Evolutionary conservation across 2,888 invertebrate genomes (phyloP).

Genomic region (Pterobdella sp.): DNA sequence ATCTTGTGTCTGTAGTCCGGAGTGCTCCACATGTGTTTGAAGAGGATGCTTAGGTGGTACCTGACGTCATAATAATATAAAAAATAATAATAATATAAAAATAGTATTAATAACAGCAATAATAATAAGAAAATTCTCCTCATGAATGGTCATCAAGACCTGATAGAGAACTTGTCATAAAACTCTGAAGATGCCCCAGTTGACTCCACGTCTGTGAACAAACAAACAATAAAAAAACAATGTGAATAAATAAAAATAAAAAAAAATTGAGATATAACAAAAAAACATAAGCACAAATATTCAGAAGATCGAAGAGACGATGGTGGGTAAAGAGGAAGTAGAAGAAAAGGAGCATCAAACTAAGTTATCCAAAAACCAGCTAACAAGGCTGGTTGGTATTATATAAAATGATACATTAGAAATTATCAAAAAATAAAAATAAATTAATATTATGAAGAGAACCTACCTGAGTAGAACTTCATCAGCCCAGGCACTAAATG

Average conservation of each 20-base stretch:
- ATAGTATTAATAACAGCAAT: too few relatives aligned
- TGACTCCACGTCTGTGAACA: slow-evolving; percentile 82
- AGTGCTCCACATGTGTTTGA: slow-evolving; percentile 86
- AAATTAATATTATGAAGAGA: neutral
- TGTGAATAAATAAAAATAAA: too few relatives aligned
- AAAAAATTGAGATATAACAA: neutral
- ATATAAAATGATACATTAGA: too few relatives aligned
- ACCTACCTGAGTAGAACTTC: slow-evolving; percentile 80
- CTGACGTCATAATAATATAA: too few relatives aligned
- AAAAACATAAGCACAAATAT: too few relatives aligned
- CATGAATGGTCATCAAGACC: too few relatives aligned
- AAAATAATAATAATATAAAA: too few relatives aligned
- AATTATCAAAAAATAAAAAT: neutral
- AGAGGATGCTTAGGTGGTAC: slow-evolving; percentile 91
- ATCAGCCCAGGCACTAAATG: slow-evolving; percentile 79
- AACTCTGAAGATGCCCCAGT: slow-evolving; percentile 96
- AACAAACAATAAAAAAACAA: too few relatives aligned
- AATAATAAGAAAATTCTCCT: too few relatives aligned
- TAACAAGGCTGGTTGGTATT: neutral
- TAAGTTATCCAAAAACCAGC: neutral
- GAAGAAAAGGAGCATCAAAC: neutral
- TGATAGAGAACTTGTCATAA: slow-evolving; percentile 94
- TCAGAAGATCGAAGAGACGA: neutral
- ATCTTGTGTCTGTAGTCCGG: slow-evolving; percentile 77
- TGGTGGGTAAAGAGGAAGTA: neutral